Evolutionary conservation across 2,113 vertebrate genomes (phyloP), one percentile per base, ranked within the genome.

Genomic region (Rhynchomys soricoides): DNA sequence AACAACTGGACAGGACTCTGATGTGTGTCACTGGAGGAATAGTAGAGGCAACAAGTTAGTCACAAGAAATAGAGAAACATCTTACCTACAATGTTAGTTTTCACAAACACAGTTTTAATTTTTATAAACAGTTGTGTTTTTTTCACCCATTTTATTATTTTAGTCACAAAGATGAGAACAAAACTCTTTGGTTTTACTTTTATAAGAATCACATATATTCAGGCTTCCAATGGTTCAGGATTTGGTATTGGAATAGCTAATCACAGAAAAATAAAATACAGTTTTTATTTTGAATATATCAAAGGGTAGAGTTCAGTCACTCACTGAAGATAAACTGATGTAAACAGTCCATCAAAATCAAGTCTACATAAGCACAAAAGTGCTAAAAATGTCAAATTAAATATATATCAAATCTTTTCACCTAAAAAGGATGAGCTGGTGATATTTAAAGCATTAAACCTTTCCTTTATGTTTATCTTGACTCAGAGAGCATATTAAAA

Each of bases 131-230:
- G 17, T 6, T 96, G 70, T 94, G 12, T 13, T 93, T 94, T 94
- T 64, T 85, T 15, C 29, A 75, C n/a, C 40, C 31, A 89, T 40
- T 24, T 97, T 83, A 94, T 77, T 77, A 83, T 96, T 97, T 81
- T 62, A 95, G 52, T 97, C 91, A 95, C 57, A 87, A 97, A 95
- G 96, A 93, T 68, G 37, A 82, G 97, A 97, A 96, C 13, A 90
- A 73, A 66, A 45, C 1, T 37, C 10, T 37, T 86, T n/a, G 3
- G 70, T 97, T 96, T 96, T 89, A 70, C 81, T 71, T 66, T 62
- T 74, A 96, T 97, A 94, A 88, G 96, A 93, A 96, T 97, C 91
- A 73, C 52, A 96, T 94, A 40, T 94, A 55, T 95, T 79, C 37
- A 95, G 74, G 59, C 78, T 97, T 95, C 92, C 16, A 75, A 85